phyloP scores from a whole-genome alignment of 2,888 invertebrate genomes.

The Catocala fraxini region DNA sequence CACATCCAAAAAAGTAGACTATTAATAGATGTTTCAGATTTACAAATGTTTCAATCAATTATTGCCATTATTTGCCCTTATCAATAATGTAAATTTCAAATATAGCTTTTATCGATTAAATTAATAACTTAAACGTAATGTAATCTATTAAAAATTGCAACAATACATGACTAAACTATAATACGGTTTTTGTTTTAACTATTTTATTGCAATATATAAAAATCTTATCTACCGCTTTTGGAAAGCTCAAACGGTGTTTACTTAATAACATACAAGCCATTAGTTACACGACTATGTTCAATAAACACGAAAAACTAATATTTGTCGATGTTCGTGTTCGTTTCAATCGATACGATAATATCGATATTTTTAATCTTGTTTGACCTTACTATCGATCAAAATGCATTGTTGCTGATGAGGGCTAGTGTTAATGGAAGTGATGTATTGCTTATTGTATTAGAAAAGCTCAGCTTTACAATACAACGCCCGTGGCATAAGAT shows the following conservation, averaged over 20 bases:
- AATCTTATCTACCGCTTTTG: slow-evolving; percentile 10
- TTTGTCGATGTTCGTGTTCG: slow-evolving; percentile 24
- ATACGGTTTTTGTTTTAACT: background rate
- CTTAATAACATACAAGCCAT: slow-evolving; percentile 22
- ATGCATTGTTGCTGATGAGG: background rate
- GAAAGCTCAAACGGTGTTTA: slow-evolving; percentile 16
- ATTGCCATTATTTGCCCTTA: too few relatives aligned
- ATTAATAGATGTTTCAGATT: too few relatives aligned
- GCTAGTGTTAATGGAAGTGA: background rate
- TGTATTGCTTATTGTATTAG: too few relatives aligned
- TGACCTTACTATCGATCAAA: slow-evolving; percentile 3
- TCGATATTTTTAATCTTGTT: slow-evolving; percentile 34
- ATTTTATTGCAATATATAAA: slow-evolving; percentile 1
- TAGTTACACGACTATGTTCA: slow-evolving; percentile 36
- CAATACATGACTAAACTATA: background rate
- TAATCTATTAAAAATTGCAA: background rate
- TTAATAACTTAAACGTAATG: too few relatives aligned
- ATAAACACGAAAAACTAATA: slow-evolving; percentile 32
- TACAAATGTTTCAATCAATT: too few relatives aligned
- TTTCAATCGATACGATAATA: slow-evolving; percentile 29
- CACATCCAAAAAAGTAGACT: too few relatives aligned
- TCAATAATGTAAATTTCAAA: too few relatives aligned
- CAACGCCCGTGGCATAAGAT: too few relatives aligned
- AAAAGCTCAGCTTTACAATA: too few relatives aligned
- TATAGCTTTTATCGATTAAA: too few relatives aligned